Percentiles rank a stretch among this genome's conserved stretches.
Evolutionary conservation across 2,113 vertebrate genomes (phyloP).

Genomic region (Hucho hucho): DNA sequence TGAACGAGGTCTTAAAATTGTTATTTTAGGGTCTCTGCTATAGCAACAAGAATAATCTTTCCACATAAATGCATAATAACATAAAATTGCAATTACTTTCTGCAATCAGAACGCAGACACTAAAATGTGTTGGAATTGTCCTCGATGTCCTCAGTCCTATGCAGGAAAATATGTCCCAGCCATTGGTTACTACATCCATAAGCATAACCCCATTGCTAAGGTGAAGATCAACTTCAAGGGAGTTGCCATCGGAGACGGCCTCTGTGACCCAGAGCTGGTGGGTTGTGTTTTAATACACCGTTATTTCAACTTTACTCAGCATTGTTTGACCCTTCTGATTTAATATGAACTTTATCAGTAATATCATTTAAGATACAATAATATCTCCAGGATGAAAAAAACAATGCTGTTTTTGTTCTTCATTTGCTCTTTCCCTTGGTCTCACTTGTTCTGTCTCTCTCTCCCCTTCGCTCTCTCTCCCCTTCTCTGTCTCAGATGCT

Average conservation of each 20-base stretch:
- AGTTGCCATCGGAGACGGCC: slow-evolving; percentile 76
- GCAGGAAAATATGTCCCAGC: slow-evolving; percentile 82
- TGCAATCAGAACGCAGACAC: too few species aligned
- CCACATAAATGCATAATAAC: too few species aligned
- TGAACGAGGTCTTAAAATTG: background rate
- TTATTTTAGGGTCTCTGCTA: background rate
- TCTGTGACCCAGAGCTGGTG: slow-evolving; percentile 84
- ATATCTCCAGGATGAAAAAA: slow-evolving; percentile 26
- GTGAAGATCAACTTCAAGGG: slow-evolving; percentile 82
- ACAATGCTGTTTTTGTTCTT: background rate
- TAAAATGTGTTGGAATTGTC: background rate
- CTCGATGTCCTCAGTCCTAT: slow-evolving; percentile 65
- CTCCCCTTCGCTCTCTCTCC: background rate
- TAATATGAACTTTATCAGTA: too few species aligned
- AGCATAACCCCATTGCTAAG: slow-evolving; percentile 70
- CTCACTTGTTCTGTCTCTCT: too few species aligned
- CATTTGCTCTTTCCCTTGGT: too few species aligned
- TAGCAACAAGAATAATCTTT: background rate
- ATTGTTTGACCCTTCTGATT: background rate
- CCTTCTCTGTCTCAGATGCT: slow-evolving; percentile 65
- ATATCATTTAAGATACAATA: too few species aligned
- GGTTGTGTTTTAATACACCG: slow-evolving; percentile 20
- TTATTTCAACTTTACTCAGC: slow-evolving; percentile 2
- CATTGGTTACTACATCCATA: slow-evolving; percentile 79
- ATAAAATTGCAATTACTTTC: too few species aligned